Evolutionary conservation across 2,888 invertebrate genomes (phyloP), one percentile per base, ranked within the genome.

Genomic region (Psylliodes chrysocephalus): DNA sequence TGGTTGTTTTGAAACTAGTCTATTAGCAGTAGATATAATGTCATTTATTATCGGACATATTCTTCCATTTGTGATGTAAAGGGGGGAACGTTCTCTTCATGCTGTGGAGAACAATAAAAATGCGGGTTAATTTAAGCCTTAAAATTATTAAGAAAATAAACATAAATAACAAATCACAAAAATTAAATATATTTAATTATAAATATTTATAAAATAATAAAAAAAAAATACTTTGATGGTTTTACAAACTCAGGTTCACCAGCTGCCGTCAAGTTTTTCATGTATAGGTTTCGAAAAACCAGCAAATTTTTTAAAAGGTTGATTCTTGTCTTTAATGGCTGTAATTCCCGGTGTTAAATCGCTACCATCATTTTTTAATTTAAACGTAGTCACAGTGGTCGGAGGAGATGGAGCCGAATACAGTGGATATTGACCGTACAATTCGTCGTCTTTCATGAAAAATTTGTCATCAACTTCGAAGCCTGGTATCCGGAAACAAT

Each of bases 391-490:
- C 44, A 64, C 56, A 1, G 73, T 68, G 2, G 68, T 67, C 5
- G 71, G 70, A 5, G 62, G 55, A 1, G 69, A 63, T 8, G 28
- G 14, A 14, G 49, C 30, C 4, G 67, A 63, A 55, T 69, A 68
- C 22, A 73, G 46, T 0, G 73, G 73, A 53, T 72, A 68, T 42
- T 70, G 70, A 51, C 66, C 49, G 44, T 67, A 69, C 10, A 63
- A 35, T 60, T 73, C 69, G 12, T 63, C 60, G 33, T 66, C 56
- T 35, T 60, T 64, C 12, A 25, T 64, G 51, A 62, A 67, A 44
- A 65, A 67, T 61, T 76, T 63, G n/a, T 75, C 71, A 30, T 74
- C 68, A 3, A 72, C 67, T 51, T 72, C 60, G 66, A 75, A 77
- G 17, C 75, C 75, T 1, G 74, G 69, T 3, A 28, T 10, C 1